These are phyloP conservation scores for Serripes groenlandicus DNA, from an alignment of 2,888 invertebrate species.

Conservation along the genomic window DNA sequence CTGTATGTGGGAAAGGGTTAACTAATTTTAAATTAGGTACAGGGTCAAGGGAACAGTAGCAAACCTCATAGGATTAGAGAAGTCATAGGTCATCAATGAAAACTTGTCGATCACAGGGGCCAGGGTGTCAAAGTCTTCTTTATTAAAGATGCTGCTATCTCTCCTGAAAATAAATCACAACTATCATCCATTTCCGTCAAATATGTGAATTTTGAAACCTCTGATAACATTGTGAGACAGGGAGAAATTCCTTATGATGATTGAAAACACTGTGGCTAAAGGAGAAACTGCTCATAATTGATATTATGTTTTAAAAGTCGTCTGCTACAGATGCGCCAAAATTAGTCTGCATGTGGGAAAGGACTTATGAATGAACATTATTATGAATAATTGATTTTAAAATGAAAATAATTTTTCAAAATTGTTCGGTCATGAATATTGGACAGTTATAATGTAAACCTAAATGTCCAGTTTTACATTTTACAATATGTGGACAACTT, in stretches of 20 bases:
- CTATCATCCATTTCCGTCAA: background rate
- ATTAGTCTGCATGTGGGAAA: background rate
- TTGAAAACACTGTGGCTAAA: background rate
- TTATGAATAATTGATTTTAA: no score
- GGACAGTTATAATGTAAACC: no score
- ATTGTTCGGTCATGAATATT: no score
- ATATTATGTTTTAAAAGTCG: background rate
- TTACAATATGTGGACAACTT: no score
- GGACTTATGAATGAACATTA: background rate
- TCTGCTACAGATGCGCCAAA: background rate
- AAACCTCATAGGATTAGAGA: slow-evolving; percentile 88
- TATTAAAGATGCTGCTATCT: slow-evolving; percentile 79
- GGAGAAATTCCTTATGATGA: background rate
- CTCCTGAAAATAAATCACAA: slow-evolving; percentile 63
- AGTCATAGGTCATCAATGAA: slow-evolving; percentile 99
- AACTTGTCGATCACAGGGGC: slow-evolving; percentile 93
- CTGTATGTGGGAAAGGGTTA: no score
- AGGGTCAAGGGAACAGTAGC: background rate
- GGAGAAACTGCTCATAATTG: background rate
- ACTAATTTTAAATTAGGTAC: no score
- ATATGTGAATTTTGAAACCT: background rate
- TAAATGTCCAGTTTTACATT: no score
- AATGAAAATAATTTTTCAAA: no score
- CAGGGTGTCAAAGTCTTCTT: slow-evolving; percentile 92
- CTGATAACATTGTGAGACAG: slow-evolving; percentile 7